Percentiles rank a stretch among this genome's conserved stretches.
phyloP scores from a whole-genome alignment of 2,888 invertebrate genomes.

The Cheilosia vulpina region DNA sequence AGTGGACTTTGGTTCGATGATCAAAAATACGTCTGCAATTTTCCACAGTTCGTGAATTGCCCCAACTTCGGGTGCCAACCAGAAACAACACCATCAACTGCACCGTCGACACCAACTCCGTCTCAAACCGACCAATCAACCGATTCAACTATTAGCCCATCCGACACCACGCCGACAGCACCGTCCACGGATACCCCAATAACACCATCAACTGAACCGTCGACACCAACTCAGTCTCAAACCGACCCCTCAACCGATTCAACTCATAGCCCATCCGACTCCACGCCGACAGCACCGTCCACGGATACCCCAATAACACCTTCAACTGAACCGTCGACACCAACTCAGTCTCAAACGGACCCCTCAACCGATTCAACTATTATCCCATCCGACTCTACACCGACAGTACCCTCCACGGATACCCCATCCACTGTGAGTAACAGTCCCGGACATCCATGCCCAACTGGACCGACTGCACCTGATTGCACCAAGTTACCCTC shows the following conservation, averaged over 20 bases:
- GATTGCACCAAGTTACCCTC: slow-evolving; percentile 17
- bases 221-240: background rate
- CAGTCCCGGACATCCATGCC: slow-evolving; percentile 5
- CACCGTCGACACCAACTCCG: background rate
- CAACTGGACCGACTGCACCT: background rate
- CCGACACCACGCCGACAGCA: background rate
- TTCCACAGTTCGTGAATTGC: slow-evolving; percentile 27
- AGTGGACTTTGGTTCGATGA: slow-evolving; percentile 47
- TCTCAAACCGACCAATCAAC: background rate
- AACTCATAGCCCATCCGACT: background rate
- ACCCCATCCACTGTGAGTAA: background rate
- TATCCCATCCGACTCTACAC: background rate
- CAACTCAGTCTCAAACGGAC: background rate
- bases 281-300: background rate
- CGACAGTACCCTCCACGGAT: background rate
- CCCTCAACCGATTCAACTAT: background rate
- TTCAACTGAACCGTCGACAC: background rate
- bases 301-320: background rate
- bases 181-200: too few relatives aligned
- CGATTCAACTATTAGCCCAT: background rate
- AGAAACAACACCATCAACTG: background rate
- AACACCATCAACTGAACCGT: background rate
- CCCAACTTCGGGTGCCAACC: slow-evolving; percentile 35
- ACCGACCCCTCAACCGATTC: background rate
- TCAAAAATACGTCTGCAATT: background rate